These are phyloP conservation scores for Phallusia fumigata DNA, from an alignment of 23 tunicate species.

Conservation along the genomic window DNA sequence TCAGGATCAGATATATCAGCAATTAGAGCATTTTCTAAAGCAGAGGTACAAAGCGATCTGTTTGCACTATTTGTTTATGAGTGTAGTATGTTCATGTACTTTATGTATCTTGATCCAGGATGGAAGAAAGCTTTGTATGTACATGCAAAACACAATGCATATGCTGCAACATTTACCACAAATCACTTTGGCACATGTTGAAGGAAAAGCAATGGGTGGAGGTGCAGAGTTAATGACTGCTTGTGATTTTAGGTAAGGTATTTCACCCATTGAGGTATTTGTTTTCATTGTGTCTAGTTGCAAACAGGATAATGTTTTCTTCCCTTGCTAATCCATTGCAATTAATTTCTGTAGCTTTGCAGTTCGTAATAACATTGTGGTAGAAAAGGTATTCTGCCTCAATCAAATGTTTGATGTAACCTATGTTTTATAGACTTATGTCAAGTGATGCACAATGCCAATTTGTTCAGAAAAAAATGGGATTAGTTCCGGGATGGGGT, in stretches of 20 bases:
- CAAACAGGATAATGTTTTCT: no score
- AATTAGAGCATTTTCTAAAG: constrained; percentile 17
- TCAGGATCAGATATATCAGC: constrained; percentile 53
- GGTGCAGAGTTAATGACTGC: constrained; percentile 70
- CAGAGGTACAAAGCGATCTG: constrained; percentile 14
- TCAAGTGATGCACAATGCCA: constrained; percentile 15
- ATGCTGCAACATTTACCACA: constrained; percentile 24
- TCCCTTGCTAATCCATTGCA: no score
- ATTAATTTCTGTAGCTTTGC: no score
- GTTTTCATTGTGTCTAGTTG: no score
- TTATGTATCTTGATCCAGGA: constrained; percentile 23
- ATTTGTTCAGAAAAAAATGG: constrained; percentile 65
- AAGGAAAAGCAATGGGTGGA: constrained; percentile 69
- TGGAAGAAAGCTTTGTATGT: constrained; percentile 65
- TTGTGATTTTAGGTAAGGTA: constrained; percentile 59
- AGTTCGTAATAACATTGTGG: no score
- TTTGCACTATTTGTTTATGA: background rate
- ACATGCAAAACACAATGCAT: constrained; percentile 73
- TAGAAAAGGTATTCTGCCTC: no score
- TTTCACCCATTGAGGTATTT: no score
- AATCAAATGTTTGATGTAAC: no score
- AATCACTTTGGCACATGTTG: constrained; percentile 40
- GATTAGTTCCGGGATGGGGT: constrained; percentile 79
- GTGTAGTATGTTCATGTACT: background rate
- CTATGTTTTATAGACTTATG: no score